Evolutionary conservation across 2,797 vertebrate species (phyloP).

Genomic region (Mionectes olivaceus): DNA sequence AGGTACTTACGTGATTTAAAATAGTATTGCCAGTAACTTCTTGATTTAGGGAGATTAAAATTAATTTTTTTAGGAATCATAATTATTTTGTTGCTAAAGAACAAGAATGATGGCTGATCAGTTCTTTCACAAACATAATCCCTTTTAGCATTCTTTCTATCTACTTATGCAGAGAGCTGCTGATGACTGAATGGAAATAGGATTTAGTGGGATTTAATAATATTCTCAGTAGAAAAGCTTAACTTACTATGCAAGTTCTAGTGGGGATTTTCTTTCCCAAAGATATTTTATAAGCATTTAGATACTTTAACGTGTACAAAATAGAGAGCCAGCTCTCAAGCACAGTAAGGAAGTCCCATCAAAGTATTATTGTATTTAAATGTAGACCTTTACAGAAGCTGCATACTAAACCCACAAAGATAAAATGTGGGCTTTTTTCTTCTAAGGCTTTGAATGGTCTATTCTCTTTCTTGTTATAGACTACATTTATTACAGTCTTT

Average conservation of each 20-base stretch:
- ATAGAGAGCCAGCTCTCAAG: neutral
- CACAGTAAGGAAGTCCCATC: conserved; percentile 38
- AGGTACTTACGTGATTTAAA: conserved; percentile 37
- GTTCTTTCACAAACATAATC: conserved; percentile 11
- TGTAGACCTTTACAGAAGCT: conserved; percentile 10
- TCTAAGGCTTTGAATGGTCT: conserved; percentile 51
- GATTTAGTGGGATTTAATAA: conserved; percentile 66
- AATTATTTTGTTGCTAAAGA: conserved; percentile 31
- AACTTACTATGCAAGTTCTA: conserved; percentile 47
- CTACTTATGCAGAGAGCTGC: conserved; percentile 36
- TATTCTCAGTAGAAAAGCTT: conserved; percentile 63
- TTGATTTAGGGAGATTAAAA: conserved; percentile 12
- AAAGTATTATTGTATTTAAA: conserved; percentile 47
- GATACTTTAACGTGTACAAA: conserved; percentile 37
- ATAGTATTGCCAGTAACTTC: neutral
- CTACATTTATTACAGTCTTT: conserved; percentile 53
- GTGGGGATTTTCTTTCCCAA: conserved; percentile 59
- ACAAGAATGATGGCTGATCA: neutral
- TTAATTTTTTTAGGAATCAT: neutral
- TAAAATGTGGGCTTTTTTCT: neutral
- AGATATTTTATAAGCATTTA: conserved; percentile 54
- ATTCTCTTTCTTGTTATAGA: conserved; percentile 2
- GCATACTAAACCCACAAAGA: neutral
- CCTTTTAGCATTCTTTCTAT: neutral
- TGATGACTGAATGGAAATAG: conserved; percentile 54